Percentiles rank a stretch among this genome's conserved stretches.
Conservation (phyloP, 2,888 invertebrate genomes). For the Callimorpha dominula region DNA sequence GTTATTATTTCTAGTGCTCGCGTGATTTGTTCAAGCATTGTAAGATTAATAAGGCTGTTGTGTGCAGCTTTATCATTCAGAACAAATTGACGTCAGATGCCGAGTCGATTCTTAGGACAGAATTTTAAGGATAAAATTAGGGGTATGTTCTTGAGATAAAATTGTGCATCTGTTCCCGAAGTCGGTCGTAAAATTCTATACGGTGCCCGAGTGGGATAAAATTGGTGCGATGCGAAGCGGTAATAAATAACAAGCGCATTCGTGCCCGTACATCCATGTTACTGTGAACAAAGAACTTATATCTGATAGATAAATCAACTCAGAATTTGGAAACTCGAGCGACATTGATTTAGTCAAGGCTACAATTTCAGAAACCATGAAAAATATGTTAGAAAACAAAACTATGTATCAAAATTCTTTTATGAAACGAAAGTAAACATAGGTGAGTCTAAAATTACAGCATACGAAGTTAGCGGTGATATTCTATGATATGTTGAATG, state of each 20-base stretch:
- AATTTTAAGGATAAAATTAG: slow-evolving; percentile 58
- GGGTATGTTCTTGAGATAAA: slow-evolving; percentile 51
- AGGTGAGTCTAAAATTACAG: neutral
- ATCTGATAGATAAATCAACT: slow-evolving; percentile 39
- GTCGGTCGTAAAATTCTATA: slow-evolving; percentile 59
- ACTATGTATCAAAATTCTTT: neutral
- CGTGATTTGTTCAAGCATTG: slow-evolving; percentile 45
- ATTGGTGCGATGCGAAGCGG: slow-evolving; percentile 50
- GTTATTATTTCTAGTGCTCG: slow-evolving; percentile 44
- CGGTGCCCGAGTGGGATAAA: slow-evolving; percentile 51
- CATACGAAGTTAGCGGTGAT: neutral
- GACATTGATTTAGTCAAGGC: slow-evolving; percentile 15
- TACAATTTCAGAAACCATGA: slow-evolving; percentile 2
- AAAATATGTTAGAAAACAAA: slow-evolving; percentile 6
- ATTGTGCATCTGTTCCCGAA: slow-evolving; percentile 59
- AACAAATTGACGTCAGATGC: slow-evolving; percentile 42
- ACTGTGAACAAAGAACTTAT: slow-evolving; percentile 41
- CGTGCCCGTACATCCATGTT: slow-evolving; percentile 37
- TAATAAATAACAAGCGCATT: slow-evolving; percentile 55
- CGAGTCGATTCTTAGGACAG: slow-evolving; percentile 31
- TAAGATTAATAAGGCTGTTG: slow-evolving; percentile 46
- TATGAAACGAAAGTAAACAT: neutral
- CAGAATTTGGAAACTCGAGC: slow-evolving; percentile 24
- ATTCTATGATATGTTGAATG: slow-evolving; percentile 13
- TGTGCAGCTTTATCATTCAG: slow-evolving; percentile 30